Conservation (phyloP, 2,113 vertebrate genomes). For the Sapajus apella region DNA sequence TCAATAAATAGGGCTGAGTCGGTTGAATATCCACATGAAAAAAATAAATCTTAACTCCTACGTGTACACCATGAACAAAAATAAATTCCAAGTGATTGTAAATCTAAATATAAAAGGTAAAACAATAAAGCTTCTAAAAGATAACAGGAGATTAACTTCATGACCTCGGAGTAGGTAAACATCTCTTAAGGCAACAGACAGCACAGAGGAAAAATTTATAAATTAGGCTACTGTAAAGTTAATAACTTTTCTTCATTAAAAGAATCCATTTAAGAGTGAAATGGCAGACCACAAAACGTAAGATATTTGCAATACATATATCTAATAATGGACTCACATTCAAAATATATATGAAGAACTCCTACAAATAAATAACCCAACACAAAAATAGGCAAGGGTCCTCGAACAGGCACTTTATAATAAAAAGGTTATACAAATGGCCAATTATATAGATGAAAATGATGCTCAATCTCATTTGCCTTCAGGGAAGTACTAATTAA, state of each 20-base stretch:
- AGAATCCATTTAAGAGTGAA: constrained; percentile 31
- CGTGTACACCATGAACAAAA: not conserved
- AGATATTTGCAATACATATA: not conserved
- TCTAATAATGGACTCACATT: not conserved
- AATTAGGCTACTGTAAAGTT: not conserved
- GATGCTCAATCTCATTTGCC: not conserved
- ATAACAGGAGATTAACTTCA: constrained; percentile 7
- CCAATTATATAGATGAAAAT: not conserved
- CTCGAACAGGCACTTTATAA: constrained; percentile 18
- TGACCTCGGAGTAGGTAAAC: not conserved
- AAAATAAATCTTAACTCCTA: not conserved
- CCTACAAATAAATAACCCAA: constrained; percentile 2
- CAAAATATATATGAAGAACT: not conserved
- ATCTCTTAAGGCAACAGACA: not conserved
- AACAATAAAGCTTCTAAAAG: constrained; percentile 20
- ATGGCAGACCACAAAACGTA: not conserved
- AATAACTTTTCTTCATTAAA: constrained; percentile 20
- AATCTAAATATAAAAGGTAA: not conserved
- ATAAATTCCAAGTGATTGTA: not conserved
- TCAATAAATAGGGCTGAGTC: not conserved
- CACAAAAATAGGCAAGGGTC: not conserved
- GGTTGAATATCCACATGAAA: not conserved
- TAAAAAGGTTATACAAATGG: not conserved
- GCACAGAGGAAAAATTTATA: not conserved
- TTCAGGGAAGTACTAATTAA: constrained; percentile 1